Percentiles rank a stretch among this genome's conserved stretches.
Evolutionary conservation across 2,797 vertebrate species (phyloP).

Genomic region (Leucoraja ocellata): DNA sequence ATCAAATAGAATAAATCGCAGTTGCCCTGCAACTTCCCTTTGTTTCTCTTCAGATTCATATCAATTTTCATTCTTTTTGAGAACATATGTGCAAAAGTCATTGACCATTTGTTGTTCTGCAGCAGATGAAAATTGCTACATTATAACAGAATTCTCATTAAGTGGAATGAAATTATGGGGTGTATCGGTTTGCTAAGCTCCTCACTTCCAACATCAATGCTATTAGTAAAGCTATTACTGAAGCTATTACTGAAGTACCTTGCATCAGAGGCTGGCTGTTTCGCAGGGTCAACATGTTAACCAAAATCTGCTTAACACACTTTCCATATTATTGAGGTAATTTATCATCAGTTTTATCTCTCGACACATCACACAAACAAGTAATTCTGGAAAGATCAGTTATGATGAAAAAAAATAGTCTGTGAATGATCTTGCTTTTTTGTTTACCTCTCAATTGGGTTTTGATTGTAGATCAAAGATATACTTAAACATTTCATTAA

Average conservation of each 20-base stretch:
- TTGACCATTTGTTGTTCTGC: too few relatives aligned
- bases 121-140: conserved; percentile 5
- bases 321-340: background rate
- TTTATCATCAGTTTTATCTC: background rate
- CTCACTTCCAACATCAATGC: background rate
- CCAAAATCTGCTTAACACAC: background rate
- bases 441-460: background rate
- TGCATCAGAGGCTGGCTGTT: background rate
- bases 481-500: background rate
- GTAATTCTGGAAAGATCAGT: background rate
- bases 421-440: background rate
- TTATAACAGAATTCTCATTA: background rate
- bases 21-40: background rate
- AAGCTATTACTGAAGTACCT: background rate
- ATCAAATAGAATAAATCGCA: conserved; percentile 15
- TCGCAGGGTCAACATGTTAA: conserved; percentile 3
- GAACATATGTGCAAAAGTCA: conserved; percentile 7
- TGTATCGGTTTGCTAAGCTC: background rate
- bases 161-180: background rate
- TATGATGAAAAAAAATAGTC: background rate
- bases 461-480: background rate
- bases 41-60: background rate
- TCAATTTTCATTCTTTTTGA: background rate
- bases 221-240: background rate
- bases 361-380: background rate